A percentile compares a stretch with the other conserved stretches of the same genome.
These are phyloP conservation scores for Naso thynnoides DNA, from an alignment of 2,797 vertebrate genomes.

Conservation along the genomic window DNA sequence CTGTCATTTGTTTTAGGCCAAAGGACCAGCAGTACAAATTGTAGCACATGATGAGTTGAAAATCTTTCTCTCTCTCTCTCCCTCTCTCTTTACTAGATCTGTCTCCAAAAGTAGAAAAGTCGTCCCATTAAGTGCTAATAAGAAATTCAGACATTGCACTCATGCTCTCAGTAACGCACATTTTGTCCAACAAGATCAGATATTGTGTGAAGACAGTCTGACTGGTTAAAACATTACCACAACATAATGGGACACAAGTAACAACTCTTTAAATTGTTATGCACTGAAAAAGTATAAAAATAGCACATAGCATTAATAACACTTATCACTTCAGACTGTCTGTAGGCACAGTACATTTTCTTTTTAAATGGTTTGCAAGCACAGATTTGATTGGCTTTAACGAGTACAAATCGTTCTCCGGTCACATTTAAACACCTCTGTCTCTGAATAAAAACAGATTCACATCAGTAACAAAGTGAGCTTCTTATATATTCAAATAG, in stretches of 20 bases:
- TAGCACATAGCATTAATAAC: slow-evolving; percentile 24
- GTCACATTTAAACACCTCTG: slow-evolving; percentile 2
- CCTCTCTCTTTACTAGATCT: too few relatives aligned
- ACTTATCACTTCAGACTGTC: slow-evolving; percentile 4
- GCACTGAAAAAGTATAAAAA: slow-evolving; percentile 22
- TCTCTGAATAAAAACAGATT: slow-evolving; percentile 8
- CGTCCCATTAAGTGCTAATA: background rate
- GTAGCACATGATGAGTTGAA: too few relatives aligned
- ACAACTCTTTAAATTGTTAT: slow-evolving; percentile 17
- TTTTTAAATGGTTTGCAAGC: slow-evolving; percentile 12
- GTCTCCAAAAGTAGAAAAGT: too few relatives aligned
- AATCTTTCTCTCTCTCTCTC: too few relatives aligned
- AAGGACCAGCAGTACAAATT: background rate
- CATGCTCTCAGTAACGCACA: background rate
- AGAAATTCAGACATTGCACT: background rate
- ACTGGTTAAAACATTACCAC: background rate
- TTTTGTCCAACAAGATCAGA: slow-evolving; percentile 5
- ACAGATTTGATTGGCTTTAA: background rate
- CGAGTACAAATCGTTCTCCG: slow-evolving; percentile 9
- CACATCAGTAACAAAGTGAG: background rate
- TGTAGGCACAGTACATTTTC: background rate
- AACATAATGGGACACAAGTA: background rate
- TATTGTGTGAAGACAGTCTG: background rate
- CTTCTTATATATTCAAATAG: background rate
- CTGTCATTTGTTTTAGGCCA: background rate